Base-by-base conservation (phyloP, 2,113 vertebrate species). In the Gracilinanus agilis region DNA sequence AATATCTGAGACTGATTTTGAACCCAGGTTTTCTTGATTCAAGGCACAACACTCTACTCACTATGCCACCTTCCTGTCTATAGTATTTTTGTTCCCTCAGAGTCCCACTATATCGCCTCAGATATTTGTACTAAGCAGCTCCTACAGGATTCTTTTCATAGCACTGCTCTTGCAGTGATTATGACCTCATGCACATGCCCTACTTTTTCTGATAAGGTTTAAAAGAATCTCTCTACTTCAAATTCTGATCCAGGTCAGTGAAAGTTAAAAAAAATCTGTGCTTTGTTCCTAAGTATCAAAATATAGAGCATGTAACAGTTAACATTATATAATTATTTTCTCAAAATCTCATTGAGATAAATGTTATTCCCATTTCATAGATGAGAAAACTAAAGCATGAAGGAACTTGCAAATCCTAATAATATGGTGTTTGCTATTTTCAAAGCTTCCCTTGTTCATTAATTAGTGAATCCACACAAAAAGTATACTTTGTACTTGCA, bases 401-500 rank as follows among this genome's bases (percentile, higher is more conserved):
- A 92, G 55, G 95, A 58, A 24, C 54, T 53, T 44, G 89, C 83
- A 44, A 88, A 27, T 91, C 40, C 44, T 49, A 54, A 58, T n/a
- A 34, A 53, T 9, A 24, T 0, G 54, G 21, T 21, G 27, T 53
- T 94, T 90, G 44, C 25, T 1, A 8, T 94, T 94, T 92, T 96
- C 94, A 93, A 92, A 94, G 91, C 90, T 23, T 11, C 56, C 40
- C 83, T 53, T 55, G 40, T 61, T 93, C 54, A 58, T 88, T 95
- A 91, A 92, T 93, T 55, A 94, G 58, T 90, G 9, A 44, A 55
- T 67, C 25, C 54, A 24, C 61, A 53, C 92, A 34, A 10, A 16
- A 19, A 90, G 21, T 61, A 88, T 44, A 6, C 93, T 90, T 94
- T 40, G 92, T n/a, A n/a, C 89, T 75, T 56, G 49, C 23, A 6